Percentiles rank a stretch among this genome's conserved stretches.
phyloP scores from a whole-genome alignment of 2,888 invertebrate species.

The Seira musarum region DNA sequence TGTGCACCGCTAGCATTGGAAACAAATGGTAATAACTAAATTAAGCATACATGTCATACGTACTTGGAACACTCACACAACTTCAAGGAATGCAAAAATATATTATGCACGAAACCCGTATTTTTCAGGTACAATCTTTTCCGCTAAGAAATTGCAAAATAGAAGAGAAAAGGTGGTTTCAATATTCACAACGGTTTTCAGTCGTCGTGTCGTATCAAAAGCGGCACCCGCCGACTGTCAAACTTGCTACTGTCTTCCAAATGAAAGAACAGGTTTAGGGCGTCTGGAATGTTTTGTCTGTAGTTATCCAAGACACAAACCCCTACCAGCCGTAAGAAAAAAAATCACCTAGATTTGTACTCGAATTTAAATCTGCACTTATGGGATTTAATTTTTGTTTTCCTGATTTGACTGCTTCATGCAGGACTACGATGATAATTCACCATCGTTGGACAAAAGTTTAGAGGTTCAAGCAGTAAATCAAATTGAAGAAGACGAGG shows the following conservation, averaged over 20 bases:
- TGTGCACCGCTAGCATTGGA: slow-evolving; percentile 88
- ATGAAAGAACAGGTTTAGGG: slow-evolving; percentile 78
- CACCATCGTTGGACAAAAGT: background rate
- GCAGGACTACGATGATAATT: slow-evolving; percentile 40
- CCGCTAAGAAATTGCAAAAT: slow-evolving; percentile 76
- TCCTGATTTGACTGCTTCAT: background rate
- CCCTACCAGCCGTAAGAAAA: slow-evolving; percentile 57
- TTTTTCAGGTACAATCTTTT: slow-evolving; percentile 77
- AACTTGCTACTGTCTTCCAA: slow-evolving; percentile 80
- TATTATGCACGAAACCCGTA: background rate
- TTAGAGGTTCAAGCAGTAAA: background rate
- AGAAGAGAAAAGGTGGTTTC: slow-evolving; percentile 77
- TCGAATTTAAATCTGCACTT: background rate
- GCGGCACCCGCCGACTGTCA: slow-evolving; percentile 78
- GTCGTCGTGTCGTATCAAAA: slow-evolving; percentile 79
- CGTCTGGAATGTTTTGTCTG: slow-evolving; percentile 80
- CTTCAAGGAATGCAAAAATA: background rate
- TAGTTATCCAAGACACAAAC: slow-evolving; percentile 72
- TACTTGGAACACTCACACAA: too few relatives aligned
- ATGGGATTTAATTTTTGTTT: background rate
- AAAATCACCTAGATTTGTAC: background rate
- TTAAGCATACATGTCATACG: background rate
- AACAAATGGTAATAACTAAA: slow-evolving; percentile 80
- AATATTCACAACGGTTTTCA: slow-evolving; percentile 79
- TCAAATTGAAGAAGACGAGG: slow-evolving; percentile 22